Evolutionary conservation across 2,888 invertebrate species (phyloP).

Genomic region (Harpalus rufipes): DNA sequence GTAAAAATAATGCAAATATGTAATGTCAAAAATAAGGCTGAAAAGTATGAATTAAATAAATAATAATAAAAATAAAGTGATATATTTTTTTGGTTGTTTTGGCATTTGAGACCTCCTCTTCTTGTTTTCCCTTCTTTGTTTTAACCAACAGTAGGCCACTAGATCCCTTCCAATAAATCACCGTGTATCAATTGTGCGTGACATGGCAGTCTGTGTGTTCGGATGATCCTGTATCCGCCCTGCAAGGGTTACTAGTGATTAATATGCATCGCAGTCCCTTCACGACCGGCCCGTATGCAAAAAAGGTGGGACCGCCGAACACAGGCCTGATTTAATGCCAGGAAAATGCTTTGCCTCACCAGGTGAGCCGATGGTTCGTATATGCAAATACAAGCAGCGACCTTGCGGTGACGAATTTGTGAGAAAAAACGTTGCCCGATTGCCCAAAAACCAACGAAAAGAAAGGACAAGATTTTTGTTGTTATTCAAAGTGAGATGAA

Average conservation of each 20-base stretch:
- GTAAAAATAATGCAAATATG: too few relatives aligned
- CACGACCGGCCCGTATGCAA: constrained; percentile 42
- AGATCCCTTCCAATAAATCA: neutral
- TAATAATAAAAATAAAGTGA: too few relatives aligned
- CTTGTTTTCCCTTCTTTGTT: neutral
- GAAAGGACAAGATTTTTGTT: neutral
- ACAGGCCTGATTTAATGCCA: constrained; percentile 43
- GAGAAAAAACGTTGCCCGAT: neutral
- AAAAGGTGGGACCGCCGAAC: constrained; percentile 30
- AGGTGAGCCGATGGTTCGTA: constrained; percentile 42
- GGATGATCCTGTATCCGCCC: constrained; percentile 54
- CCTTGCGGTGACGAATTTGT: neutral
- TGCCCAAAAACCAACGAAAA: neutral
- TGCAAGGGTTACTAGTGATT: constrained; percentile 43
- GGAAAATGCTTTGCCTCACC: constrained; percentile 32
- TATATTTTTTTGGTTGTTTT: too few relatives aligned
- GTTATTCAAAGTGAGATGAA: neutral
- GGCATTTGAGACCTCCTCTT: too few relatives aligned
- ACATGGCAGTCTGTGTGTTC: constrained; percentile 26
- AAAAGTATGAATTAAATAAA: too few relatives aligned
- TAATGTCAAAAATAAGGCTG: too few relatives aligned
- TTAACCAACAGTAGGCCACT: neutral
- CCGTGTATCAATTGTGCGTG: constrained; percentile 32
- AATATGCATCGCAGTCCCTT: constrained; percentile 41
- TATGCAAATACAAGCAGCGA: constrained; percentile 20